Evolutionary conservation across 2,888 invertebrate genomes (phyloP), one percentile per base, ranked within the genome.

Genomic region (Scaptodrosophila latifasciaeformis): DNA sequence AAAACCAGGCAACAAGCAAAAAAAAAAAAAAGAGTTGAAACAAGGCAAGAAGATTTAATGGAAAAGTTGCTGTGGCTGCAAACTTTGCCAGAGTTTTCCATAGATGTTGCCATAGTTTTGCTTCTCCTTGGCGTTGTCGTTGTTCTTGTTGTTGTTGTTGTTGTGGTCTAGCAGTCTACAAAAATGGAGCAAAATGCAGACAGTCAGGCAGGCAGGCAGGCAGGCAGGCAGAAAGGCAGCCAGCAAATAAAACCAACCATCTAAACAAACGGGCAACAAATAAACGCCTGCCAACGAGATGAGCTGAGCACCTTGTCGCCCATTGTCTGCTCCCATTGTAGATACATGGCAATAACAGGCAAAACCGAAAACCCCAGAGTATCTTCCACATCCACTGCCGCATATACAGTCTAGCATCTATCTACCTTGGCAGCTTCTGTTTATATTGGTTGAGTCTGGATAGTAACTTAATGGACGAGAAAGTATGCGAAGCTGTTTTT

Each of bases 31-130:
- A n/a, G n/a, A n/a, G n/a, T n/a, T n/a, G n/a, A n/a, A 46, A 35
- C 66, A n/a, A 12, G 21, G 24, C 42, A 37, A 37, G 60, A 74
- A 65, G 81, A 74, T 77, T 77, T 74, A 74, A 74, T 74, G 74
- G 74, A 69, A 74, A 77, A 80, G 75, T 74, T 77, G 67, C 63
- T 54, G 58, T 44, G 55, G 55, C 60, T 54, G 52, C 53, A 45
- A 43, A 34, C 29, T 52, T 43, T 49, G 35, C 45, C 40, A 29
- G 34, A 27, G 21, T 30, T 30, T 35, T 42, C 31, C 54, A 31
- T 52, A 62, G 42, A 44, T 59, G 48, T 68, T 54, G 50, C 59
- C 39, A 35, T 50, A 34, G 51, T 55, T 27, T 27, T 27, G 27
- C 9, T 27, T 5, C 27, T 27, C 27, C 27, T 27, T 27, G 27